A percentile compares a stretch with the other conserved stretches of the same genome.
Evolutionary conservation across 1,140 invertebrate species (phyloP).

Genomic region (Platorchestia sp.): DNA sequence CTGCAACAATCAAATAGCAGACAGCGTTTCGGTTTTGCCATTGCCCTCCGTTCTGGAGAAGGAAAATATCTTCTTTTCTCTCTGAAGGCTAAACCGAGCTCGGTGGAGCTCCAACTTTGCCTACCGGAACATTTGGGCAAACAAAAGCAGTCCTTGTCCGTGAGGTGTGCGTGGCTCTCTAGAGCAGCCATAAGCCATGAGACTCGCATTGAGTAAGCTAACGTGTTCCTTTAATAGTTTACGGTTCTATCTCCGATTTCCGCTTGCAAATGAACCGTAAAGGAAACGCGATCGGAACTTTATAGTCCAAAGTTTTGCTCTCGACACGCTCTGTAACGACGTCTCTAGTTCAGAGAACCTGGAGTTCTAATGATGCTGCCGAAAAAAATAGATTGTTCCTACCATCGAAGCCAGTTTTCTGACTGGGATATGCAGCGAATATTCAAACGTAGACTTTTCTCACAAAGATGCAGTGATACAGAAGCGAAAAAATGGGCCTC

Average conservation of each 20-base stretch:
- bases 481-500: not conserved
- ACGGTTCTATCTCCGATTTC: constrained; percentile 23
- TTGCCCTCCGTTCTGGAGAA: not conserved
- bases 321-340: constrained; percentile 31
- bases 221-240: constrained; percentile 28
- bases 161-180: not conserved
- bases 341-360: not conserved
- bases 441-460: not conserved
- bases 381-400: not conserved
- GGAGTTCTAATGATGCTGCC: constrained; percentile 1
- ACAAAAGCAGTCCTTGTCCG: not conserved
- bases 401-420: not conserved
- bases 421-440: not conserved
- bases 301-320: constrained; percentile 35
- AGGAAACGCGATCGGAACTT: constrained; percentile 42
- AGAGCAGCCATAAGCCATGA: not conserved
- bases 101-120: not conserved
- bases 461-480: not conserved
- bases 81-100: not conserved
- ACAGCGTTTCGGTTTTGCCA: not conserved
- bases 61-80: not conserved
- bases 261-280: constrained; percentile 45
- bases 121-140: not conserved
- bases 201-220: not conserved
- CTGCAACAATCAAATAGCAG: too few relatives aligned